Evolutionary conservation across 2,797 vertebrate species (phyloP).

Genomic region (Cossypha polioptera): DNA sequence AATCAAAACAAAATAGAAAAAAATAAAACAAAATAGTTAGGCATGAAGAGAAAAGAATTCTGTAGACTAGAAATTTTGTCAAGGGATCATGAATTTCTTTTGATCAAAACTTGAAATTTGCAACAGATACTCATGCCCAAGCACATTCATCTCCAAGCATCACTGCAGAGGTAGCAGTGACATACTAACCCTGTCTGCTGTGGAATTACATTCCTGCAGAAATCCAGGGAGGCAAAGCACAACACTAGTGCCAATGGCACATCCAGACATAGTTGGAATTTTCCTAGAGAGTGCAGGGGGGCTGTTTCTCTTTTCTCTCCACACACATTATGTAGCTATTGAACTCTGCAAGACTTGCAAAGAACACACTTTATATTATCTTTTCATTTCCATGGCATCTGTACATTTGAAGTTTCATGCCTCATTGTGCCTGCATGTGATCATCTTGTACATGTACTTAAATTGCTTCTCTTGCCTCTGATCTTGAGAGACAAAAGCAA

Average conservation of each 20-base stretch:
- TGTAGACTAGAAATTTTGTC: background rate
- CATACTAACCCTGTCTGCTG: background rate
- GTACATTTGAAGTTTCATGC: background rate
- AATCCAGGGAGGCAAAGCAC: background rate
- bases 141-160: background rate
- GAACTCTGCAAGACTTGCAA: conserved; percentile 35
- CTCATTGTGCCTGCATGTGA: conserved; percentile 19
- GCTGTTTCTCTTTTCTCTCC: background rate
- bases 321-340: background rate
- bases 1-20: background rate
- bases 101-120: background rate
- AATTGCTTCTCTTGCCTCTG: conserved; percentile 34
- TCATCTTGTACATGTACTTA: conserved; percentile 16
- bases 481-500: conserved; percentile 47
- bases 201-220: background rate
- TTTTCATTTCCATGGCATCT: conserved; percentile 47
- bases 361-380: conserved; percentile 30
- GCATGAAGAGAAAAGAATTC: background rate
- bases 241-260: background rate
- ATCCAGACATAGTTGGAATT: background rate
- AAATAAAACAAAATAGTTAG: background rate
- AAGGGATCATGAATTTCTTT: background rate
- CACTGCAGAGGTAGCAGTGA: background rate
- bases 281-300: background rate
- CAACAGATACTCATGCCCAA: background rate